Conservation (phyloP, 37 sponge, comb jelly and placozoan genomes). For the Beroe forskalii region DNA sequence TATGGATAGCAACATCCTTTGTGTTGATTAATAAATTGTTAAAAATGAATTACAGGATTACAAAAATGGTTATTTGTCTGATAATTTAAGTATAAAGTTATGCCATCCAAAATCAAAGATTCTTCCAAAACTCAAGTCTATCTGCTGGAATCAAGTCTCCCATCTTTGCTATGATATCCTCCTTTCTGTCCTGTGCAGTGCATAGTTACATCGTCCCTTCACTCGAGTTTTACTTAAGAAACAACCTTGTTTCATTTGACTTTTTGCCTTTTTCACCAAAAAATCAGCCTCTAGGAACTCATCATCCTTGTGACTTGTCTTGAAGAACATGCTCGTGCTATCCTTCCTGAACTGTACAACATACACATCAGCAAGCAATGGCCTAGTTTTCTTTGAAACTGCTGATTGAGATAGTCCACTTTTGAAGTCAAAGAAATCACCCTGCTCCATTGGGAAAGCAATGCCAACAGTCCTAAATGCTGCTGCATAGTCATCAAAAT, state of each 20-base stretch:
- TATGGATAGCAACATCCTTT: too few relatives aligned
- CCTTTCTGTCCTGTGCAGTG: neutral
- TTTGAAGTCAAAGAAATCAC: neutral
- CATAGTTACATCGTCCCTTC: neutral
- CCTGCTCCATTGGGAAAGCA: neutral
- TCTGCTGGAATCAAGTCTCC: neutral
- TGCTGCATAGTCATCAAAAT: neutral
- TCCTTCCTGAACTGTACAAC: neutral
- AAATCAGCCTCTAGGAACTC: neutral
- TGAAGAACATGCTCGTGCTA: neutral
- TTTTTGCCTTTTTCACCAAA: neutral
- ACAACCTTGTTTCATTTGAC: neutral
- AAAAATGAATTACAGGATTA: neutral
- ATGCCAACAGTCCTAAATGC: neutral
- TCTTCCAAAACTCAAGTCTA: neutral
- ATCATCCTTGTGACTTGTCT: neutral
- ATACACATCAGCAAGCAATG: neutral
- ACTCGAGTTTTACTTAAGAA: neutral
- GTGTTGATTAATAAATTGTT: neutral
- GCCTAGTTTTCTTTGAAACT: neutral
- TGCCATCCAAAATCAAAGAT: neutral
- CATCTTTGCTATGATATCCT: neutral
- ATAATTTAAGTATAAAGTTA: neutral
- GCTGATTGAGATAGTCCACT: neutral
- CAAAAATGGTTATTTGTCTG: neutral